Conservation (phyloP, 2,888 invertebrate genomes). For the Acleris holmiana region DNA sequence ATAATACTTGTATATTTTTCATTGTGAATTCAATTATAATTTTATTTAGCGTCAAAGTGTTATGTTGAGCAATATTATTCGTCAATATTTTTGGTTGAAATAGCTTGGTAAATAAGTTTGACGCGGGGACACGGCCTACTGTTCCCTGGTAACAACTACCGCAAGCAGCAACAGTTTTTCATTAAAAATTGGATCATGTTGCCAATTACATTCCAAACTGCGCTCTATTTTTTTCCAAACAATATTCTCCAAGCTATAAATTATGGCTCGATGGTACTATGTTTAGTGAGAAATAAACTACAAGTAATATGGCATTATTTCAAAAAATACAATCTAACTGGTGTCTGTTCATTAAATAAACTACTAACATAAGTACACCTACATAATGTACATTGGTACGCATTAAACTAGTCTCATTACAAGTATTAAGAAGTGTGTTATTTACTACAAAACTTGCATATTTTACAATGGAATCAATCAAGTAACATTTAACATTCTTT, state of each 20-base stretch:
- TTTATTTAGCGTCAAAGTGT: conserved; percentile 24
- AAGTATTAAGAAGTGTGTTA: conserved; percentile 22
- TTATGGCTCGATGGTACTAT: conserved; percentile 35
- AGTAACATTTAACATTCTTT: conserved; percentile 23
- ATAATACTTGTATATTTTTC: conserved; percentile 9
- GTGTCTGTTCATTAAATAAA: conserved; percentile 20
- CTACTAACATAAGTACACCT: conserved; percentile 4
- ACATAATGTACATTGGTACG: conserved; percentile 25
- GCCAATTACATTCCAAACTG: too few species aligned
- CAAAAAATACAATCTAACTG: conserved; percentile 33
- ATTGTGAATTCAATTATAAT: background rate
- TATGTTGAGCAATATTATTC: conserved; percentile 28
- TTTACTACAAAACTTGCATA: conserved; percentile 19
- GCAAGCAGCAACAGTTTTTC: too few species aligned
- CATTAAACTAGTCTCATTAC: conserved; percentile 17
- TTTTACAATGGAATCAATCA: conserved; percentile 31
- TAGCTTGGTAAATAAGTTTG: too few species aligned
- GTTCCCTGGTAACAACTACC: too few species aligned
- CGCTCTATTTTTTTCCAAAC: too few species aligned
- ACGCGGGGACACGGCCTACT: too few species aligned
- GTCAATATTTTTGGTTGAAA: conserved; percentile 28
- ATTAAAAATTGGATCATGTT: too few species aligned
- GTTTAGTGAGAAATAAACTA: conserved; percentile 31
- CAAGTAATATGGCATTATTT: conserved; percentile 37
- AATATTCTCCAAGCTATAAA: conserved; percentile 1